A percentile compares a stretch with the other conserved stretches of the same genome.
Evolutionary conservation across 1,140 invertebrate species (phyloP).

Genomic region (Micrasema longulum): DNA sequence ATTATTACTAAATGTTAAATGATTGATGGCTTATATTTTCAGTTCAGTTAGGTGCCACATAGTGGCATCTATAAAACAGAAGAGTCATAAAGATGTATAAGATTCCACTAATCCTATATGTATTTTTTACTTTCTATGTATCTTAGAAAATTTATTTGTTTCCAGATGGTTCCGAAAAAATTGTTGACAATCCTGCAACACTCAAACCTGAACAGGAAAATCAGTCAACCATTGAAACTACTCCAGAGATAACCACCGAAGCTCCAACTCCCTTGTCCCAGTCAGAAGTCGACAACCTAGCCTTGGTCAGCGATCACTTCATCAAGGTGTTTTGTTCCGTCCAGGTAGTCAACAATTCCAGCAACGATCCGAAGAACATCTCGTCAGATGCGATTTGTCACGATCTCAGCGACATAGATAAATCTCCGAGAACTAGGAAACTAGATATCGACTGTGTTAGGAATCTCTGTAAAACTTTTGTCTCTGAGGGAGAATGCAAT

Average conservation of each 20-base stretch:
- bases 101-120: no score
- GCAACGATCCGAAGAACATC: constrained; percentile 8
- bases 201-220: constrained; percentile 7
- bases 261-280: constrained; percentile 31
- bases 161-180: constrained; percentile 2
- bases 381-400: constrained; percentile 2
- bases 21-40: no score
- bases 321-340: constrained; percentile 37
- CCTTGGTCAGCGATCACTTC: constrained; percentile 40
- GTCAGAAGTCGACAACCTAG: constrained; percentile 45
- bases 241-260: background rate
- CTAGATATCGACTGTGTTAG: constrained; percentile 27
- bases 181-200: background rate
- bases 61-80: no score
- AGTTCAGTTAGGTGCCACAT: no score
- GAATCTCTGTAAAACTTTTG: constrained; percentile 32
- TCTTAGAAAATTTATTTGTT: no score
- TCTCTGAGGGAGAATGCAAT: constrained; percentile 11
- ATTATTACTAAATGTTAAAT: no score
- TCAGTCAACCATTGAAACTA: constrained; percentile 1
- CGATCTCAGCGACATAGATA: constrained; percentile 18
- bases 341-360: constrained; percentile 18
- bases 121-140: no score
- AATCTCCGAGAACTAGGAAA: constrained; percentile 23
- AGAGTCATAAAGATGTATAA: no score